phyloP scores from a whole-genome alignment of 2,113 vertebrate genomes.

The Entelurus aequoreus region DNA sequence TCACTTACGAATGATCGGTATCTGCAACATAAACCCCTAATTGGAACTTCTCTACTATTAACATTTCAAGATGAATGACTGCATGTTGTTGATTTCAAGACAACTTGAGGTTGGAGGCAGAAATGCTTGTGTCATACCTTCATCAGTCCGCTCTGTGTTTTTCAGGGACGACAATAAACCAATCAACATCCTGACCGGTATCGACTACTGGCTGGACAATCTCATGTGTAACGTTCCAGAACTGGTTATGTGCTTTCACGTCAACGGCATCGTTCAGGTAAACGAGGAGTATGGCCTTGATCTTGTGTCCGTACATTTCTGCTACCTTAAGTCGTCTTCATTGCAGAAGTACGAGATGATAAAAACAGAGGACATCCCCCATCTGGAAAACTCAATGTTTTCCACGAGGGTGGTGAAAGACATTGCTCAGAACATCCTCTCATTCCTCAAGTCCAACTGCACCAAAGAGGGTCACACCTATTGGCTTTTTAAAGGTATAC shows the following conservation, averaged over 20 bases:
- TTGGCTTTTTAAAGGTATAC: slow-evolving; percentile 94
- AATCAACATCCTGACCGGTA: slow-evolving; percentile 95
- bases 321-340: background rate
- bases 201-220: slow-evolving; percentile 99
- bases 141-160: background rate
- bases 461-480: slow-evolving; percentile 99
- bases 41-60: no score
- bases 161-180: slow-evolving; percentile 98
- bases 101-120: no score
- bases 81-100: no score
- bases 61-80: no score
- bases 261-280: slow-evolving; percentile 98
- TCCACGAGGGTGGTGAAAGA: slow-evolving; percentile 97
- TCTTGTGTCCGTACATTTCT: background rate
- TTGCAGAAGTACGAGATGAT: slow-evolving; percentile 98
- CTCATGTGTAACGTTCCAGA: slow-evolving; percentile 98
- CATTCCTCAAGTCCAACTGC: slow-evolving; percentile 97
- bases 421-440: slow-evolving; percentile 97
- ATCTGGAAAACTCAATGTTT: slow-evolving; percentile 95
- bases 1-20: no score
- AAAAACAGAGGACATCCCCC: slow-evolving; percentile 97
- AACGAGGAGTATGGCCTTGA: slow-evolving; percentile 6
- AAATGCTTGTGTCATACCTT: no score
- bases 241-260: slow-evolving; percentile 98
- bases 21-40: no score